Percentiles rank a stretch among this genome's conserved stretches.
phyloP scores from a whole-genome alignment of 1,140 invertebrate genomes.

The Macrobrachium nipponense region DNA sequence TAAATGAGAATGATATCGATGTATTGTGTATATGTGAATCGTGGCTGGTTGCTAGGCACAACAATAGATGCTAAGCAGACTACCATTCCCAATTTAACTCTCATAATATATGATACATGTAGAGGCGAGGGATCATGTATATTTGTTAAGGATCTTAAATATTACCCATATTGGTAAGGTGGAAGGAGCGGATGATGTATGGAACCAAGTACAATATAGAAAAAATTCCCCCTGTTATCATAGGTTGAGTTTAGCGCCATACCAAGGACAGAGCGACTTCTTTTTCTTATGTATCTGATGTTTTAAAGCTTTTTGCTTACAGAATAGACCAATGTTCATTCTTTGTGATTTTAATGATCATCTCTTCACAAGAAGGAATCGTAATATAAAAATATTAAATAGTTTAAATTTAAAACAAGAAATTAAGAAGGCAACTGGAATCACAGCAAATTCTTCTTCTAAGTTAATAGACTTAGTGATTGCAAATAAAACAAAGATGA shows the following conservation, averaged over 20 bases:
- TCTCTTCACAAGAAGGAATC: too few relatives aligned
- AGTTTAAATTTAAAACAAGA: too few relatives aligned
- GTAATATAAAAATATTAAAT: too few relatives aligned
- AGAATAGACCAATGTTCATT: neutral
- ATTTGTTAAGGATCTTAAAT: neutral
- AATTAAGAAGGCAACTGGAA: too few relatives aligned
- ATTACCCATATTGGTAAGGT: neutral
- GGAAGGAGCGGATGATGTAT: neutral
- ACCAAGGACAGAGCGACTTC: neutral
- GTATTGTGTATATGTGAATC: slow-evolving; percentile 2
- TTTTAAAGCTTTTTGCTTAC: neutral
- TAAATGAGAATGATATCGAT: neutral
- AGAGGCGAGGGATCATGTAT: neutral
- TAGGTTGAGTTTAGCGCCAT: neutral
- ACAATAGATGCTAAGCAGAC: neutral
- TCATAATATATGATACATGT: neutral
- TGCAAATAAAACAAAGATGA: too few relatives aligned
- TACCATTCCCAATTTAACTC: neutral
- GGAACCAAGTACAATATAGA: neutral
- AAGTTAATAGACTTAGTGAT: too few relatives aligned
- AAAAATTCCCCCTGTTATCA: neutral
- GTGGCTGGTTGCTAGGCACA: neutral
- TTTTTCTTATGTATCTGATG: neutral
- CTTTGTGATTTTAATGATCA: neutral
- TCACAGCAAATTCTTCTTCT: too few relatives aligned